Evolutionary conservation across 2,888 invertebrate genomes (phyloP).

Genomic region (Coenonympha glycerion): DNA sequence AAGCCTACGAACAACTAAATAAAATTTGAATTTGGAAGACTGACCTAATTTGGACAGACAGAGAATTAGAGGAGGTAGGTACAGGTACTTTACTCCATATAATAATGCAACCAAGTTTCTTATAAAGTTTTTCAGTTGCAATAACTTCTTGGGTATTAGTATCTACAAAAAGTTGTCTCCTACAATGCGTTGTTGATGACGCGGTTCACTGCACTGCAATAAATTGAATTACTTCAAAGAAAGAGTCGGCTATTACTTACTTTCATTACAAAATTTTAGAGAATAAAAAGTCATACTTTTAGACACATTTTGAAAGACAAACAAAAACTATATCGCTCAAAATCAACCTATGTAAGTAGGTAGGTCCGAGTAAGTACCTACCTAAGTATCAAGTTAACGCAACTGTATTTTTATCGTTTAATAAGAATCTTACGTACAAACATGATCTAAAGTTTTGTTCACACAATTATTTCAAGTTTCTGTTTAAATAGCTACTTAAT

Average conservation of each 20-base stretch:
- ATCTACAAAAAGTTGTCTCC: neutral
- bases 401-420: too few species aligned
- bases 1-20: too few species aligned
- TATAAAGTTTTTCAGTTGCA: too few species aligned
- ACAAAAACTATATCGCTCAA: constrained; percentile 11
- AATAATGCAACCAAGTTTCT: too few species aligned
- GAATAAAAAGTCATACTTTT: neutral
- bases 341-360: too few species aligned
- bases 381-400: too few species aligned
- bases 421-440: constrained; percentile 9
- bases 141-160: too few species aligned
- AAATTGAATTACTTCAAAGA: constrained; percentile 6
- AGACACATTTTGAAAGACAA: constrained; percentile 9
- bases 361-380: too few species aligned
- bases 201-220: constrained; percentile 10
- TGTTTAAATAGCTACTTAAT: constrained; percentile 19
- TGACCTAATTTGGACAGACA: too few species aligned
- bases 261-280: neutral
- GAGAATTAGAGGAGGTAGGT: too few species aligned
- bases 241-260: constrained; percentile 8
- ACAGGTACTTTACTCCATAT: too few species aligned
- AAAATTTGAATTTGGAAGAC: too few species aligned
- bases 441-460: constrained; percentile 15
- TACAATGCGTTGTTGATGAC: neutral
- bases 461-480: constrained; percentile 26